Evolutionary conservation across 2,113 vertebrate species (phyloP), one percentile per base, ranked within the genome.

Genomic region (Cephalopterus ornatus): DNA sequence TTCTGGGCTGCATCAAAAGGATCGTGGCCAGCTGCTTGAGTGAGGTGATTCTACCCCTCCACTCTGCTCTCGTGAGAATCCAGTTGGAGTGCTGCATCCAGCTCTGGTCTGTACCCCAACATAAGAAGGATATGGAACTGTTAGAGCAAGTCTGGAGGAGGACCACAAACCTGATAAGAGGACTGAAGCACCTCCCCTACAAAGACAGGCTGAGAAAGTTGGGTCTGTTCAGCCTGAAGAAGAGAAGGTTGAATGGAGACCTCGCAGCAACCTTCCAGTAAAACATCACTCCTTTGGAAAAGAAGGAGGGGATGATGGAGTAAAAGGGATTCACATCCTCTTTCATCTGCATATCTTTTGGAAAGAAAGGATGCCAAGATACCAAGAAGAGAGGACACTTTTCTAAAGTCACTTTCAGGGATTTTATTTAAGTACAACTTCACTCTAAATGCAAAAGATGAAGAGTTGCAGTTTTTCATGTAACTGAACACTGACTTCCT

Each of bases 371-470:
- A 83, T n/a, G n/a, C n/a, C n/a, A n/a, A n/a, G 7, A 24, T n/a
- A 46, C 2, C 7, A 39, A 41, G 12, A 62, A 2, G 7, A 4
- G 22, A 88, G 63, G 7, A 52, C 4, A 4, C 1, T 3, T 46
- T 66, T 70, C 49, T 37, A 58, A 53, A 44, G 1, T 46, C 4
- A 62, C 4, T 27, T 66, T 59, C 21, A 41, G 16, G 37, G 21
- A 26, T 37, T 61, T 68, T 82, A 28, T 33, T 53, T 35, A 35
- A 37, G 27, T 30, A 42, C 5, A 65, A 14, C 7, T 67, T 85
- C 22, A 13, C 2, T 37, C 11, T 62, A 74, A 84, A 61, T 47
- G 18, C 5, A 39, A 79, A 79, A 76, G 6, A 24, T 32, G 37
- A 50, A 58, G 6, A 6, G 4, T 10, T 83, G 12, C 1, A 27